These are phyloP conservation scores for Lepus europaeus DNA, from an alignment of 2,113 vertebrate genomes.

Conservation along the genomic window DNA sequence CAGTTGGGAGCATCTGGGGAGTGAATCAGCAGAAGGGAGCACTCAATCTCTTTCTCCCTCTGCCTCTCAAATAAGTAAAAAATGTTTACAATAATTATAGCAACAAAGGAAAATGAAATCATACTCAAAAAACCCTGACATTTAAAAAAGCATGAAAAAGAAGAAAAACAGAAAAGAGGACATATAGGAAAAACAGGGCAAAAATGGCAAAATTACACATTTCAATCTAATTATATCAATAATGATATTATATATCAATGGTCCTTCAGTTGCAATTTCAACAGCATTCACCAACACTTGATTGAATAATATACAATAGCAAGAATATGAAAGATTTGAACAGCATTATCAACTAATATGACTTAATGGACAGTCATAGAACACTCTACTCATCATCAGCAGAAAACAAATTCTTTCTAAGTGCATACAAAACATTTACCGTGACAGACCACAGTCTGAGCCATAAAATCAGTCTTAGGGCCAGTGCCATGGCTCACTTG, in stretches of 20 bases:
- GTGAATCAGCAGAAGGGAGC: too few species aligned
- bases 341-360: conserved; percentile 3
- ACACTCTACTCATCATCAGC: background rate
- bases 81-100: background rate
- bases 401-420: background rate
- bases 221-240: background rate
- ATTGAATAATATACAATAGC: background rate
- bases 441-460: background rate
- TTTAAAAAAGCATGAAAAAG: background rate
- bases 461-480: background rate
- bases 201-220: background rate
- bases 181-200: too few species aligned
- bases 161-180: background rate
- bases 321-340: background rate
- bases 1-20: too few species aligned
- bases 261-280: background rate
- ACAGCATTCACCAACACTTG: background rate
- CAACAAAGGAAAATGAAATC: background rate
- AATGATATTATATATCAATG: background rate
- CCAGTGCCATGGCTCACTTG: too few species aligned
- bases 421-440: too few species aligned
- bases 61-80: too few species aligned
- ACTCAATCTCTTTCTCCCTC: too few species aligned
- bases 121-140: background rate
- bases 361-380: background rate